A percentile compares a stretch with the other conserved stretches of the same genome.
phyloP scores from a whole-genome alignment of 2,113 vertebrate genomes.

The Leptosomus discolor region DNA sequence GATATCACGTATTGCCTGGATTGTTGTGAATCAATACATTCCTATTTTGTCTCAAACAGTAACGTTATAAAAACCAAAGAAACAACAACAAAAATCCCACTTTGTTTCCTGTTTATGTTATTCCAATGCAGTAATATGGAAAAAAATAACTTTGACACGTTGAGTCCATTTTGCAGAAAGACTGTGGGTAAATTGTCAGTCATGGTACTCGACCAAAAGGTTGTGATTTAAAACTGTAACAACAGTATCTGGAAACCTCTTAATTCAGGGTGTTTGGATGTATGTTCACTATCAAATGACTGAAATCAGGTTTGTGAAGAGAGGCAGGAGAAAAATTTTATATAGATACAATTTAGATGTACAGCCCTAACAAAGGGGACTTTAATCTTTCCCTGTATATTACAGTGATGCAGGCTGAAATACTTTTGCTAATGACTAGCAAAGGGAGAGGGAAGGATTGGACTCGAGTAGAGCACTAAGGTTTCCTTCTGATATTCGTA shows the following conservation, averaged over 20 bases:
- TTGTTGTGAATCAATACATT: constrained; percentile 33
- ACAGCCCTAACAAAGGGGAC: background rate
- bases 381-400: background rate
- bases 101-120: constrained; percentile 12
- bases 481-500: background rate
- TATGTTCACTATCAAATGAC: background rate
- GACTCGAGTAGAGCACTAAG: background rate
- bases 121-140: background rate
- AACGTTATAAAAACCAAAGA: constrained; percentile 8
- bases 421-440: background rate
- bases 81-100: background rate
- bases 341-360: background rate
- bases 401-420: background rate
- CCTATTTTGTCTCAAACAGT: constrained; percentile 46
- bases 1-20: background rate
- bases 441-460: background rate
- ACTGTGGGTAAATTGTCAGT: background rate
- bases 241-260: background rate
- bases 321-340: background rate
- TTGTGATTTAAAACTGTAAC: background rate
- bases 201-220: background rate
- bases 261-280: background rate
- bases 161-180: background rate
- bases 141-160: background rate
- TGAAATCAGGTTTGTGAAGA: background rate